Conservation (phyloP, 1,140 invertebrate genomes). For the Macrobrachium rosenbergii region DNA sequence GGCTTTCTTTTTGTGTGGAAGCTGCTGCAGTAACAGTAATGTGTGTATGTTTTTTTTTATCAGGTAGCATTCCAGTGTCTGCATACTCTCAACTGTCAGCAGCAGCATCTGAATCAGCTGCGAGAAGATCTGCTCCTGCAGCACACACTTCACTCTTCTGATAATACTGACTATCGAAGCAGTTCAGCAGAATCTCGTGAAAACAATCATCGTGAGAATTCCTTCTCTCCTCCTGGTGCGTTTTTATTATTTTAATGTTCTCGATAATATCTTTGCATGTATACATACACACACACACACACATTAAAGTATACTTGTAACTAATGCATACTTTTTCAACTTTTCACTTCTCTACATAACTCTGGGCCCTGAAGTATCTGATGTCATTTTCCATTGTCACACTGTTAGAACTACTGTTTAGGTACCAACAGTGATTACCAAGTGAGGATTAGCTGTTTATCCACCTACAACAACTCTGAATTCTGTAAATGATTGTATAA, state of each 20-base stretch:
- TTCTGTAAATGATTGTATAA: too few relatives aligned
- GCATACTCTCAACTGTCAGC: conserved; percentile 76
- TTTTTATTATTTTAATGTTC: not conserved
- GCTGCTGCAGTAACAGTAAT: not conserved
- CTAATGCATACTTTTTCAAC: too few relatives aligned
- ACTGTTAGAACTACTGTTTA: not conserved
- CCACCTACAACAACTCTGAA: too few relatives aligned
- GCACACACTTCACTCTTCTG: conserved; percentile 66
- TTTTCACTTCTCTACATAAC: too few relatives aligned
- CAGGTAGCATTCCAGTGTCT: conserved; percentile 81
- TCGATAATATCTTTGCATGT: too few relatives aligned
- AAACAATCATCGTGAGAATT: conserved; percentile 74
- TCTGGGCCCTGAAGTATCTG: too few relatives aligned
- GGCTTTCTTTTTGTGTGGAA: too few relatives aligned
- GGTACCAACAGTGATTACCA: too few relatives aligned
- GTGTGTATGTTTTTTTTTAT: not conserved
- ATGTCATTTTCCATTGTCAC: too few relatives aligned
- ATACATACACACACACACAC: too few relatives aligned
- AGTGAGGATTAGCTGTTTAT: too few relatives aligned
- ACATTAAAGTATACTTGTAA: too few relatives aligned
- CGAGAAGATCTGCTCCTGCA: conserved; percentile 74
- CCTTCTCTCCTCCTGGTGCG: conserved; percentile 59
- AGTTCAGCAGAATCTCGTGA: conserved; percentile 74
- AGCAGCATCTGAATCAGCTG: conserved; percentile 69
- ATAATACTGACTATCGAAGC: conserved; percentile 44